Conservation (phyloP, 2,113 vertebrate species). For the Trematocara unimaculatum region DNA sequence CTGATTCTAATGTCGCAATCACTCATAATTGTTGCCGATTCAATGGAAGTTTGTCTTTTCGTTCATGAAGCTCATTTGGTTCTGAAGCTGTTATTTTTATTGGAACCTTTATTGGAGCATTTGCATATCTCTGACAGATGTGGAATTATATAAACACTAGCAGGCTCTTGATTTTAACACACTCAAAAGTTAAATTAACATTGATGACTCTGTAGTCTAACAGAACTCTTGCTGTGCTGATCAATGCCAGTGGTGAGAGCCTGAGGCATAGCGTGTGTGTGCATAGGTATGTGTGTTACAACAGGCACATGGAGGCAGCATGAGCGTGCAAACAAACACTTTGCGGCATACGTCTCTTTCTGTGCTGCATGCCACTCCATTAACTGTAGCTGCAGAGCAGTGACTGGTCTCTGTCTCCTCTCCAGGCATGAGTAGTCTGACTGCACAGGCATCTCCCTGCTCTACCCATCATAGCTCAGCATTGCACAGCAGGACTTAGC, state of each 20-base stretch:
- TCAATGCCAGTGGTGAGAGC: slow-evolving; percentile 10
- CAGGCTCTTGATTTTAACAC: slow-evolving; percentile 7
- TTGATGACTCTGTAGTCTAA: not conserved
- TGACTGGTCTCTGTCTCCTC: not conserved
- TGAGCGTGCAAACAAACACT: not conserved
- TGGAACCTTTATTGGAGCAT: not conserved
- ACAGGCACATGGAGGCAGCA: not conserved
- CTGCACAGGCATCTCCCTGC: not conserved
- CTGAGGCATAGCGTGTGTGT: not conserved
- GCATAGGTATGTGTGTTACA: not conserved
- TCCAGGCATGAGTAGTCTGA: slow-evolving; percentile 16
- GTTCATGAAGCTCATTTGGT: not conserved
- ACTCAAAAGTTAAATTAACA: slow-evolving; percentile 20
- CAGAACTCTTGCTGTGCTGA: not conserved
- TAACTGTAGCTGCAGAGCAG: slow-evolving; percentile 3
- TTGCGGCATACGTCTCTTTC: not conserved
- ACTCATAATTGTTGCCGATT: not conserved
- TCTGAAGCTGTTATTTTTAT: not conserved
- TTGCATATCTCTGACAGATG: not conserved
- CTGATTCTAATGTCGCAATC: not conserved
- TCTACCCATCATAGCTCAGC: slow-evolving; percentile 2
- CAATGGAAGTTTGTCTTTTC: not conserved
- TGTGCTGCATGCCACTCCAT: not conserved
- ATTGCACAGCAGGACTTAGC: slow-evolving; percentile 3
- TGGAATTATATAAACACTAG: not conserved